Base-by-base conservation (phyloP, 2,888 invertebrate species). In the Tillus elongatus region DNA sequence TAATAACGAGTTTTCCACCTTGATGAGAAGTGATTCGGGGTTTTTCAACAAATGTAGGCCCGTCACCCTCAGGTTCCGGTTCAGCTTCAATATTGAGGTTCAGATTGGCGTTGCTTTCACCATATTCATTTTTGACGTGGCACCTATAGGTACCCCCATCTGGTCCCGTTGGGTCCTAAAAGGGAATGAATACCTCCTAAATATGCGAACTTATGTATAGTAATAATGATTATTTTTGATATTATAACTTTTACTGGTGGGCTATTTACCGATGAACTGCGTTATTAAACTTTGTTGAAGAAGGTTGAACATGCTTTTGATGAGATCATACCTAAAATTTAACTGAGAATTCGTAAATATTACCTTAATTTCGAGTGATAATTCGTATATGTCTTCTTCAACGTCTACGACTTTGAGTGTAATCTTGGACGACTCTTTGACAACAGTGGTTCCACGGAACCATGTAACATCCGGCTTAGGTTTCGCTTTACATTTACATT, bases 61-160 rank as follows among this genome's bases (percentile, higher is more conserved):
- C 90, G 59, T 90, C 87, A 32, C 90, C 90, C 69, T 89, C 87
- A 1, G 83, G 86, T 68, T 90, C 89, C n/a, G 88, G 82, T 68
- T 88, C 88, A 55, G 96, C 92, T 74, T 95, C 93, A 63, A 97
- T 93, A 64, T 97, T 96, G 39, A 97, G 72, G 58, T 95, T 93
- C 36, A 97, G 75, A 66, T 95, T 95, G 44, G 95, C 93, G 65
- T 93, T 95, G 55, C 91, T 89, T 71, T 96, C 96, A 44, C 97
- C 97, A 62, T 79, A 89, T 67, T 92, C 89, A 64, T 95, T 97
- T 68, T 84, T 83, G 42, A 93, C 90, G 64, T 92, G 87, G 68
- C 96, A 95, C 61, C 92, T 84, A 65, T 90, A 91, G 26, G 84
- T 79, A 27, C 90, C 90, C 42, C 87, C 87, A 60, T 91, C 90